These are phyloP conservation scores for Ophioderma brevispina DNA, from an alignment of 35 echinoderm and acorn worm genomes.

Conservation along the genomic window DNA sequence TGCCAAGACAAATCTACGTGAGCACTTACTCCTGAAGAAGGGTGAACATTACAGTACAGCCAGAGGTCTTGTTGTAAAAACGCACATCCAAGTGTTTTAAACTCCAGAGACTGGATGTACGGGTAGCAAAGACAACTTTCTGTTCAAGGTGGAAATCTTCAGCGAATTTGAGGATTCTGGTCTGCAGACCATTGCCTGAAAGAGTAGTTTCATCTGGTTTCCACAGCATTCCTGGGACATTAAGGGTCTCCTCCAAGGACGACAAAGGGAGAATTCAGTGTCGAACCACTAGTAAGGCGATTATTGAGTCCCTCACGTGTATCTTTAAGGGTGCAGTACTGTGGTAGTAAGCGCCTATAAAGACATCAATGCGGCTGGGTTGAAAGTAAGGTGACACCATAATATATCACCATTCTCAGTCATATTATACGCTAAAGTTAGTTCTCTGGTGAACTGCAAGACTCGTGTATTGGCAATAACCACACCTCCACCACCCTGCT, in stretches of 20 bases:
- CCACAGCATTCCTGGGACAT: conserved; percentile 44
- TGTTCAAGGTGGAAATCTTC: neutral
- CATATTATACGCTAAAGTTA: neutral
- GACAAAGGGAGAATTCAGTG: conserved; percentile 7
- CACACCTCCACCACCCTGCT: neutral
- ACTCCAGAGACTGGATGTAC: neutral
- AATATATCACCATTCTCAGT: neutral
- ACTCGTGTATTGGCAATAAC: neutral
- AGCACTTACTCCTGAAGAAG: neutral
- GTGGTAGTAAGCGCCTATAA: conserved; percentile 13
- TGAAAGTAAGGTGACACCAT: neutral
- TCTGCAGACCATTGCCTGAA: neutral
- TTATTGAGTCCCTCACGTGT: neutral
- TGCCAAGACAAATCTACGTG: neutral
- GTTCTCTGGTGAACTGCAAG: neutral
- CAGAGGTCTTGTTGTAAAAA: neutral
- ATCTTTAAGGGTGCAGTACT: neutral
- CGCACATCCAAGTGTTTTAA: neutral
- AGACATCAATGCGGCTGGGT: neutral
- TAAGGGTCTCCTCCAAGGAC: conserved; percentile 50
- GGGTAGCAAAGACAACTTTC: neutral
- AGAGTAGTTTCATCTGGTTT: neutral
- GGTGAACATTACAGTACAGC: neutral
- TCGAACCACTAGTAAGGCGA: neutral
- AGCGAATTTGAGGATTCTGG: neutral